These are phyloP conservation scores for Cottus gobio DNA, from an alignment of 2,113 vertebrate genomes.

Conservation along the genomic window DNA sequence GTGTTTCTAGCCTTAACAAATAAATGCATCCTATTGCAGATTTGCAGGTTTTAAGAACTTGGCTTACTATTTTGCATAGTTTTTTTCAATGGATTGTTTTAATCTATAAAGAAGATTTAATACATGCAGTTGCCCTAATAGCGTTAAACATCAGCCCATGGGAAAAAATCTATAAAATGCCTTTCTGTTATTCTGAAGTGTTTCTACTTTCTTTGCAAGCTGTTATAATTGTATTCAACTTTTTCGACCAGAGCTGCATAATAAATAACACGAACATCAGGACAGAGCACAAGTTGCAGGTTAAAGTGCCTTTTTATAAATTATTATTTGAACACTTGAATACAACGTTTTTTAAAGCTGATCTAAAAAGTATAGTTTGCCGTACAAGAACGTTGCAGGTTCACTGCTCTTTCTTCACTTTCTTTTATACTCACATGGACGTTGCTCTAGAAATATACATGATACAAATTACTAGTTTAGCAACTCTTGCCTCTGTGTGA, in stretches of 20 bases:
- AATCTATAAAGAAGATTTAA: neutral
- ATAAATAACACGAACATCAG: neutral
- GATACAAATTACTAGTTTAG: neutral
- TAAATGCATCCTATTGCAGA: neutral
- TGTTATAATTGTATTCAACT: conserved; percentile 5
- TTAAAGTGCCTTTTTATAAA: neutral
- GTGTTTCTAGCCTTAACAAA: neutral
- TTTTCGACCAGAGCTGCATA: conserved; percentile 8
- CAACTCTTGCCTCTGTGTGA: neutral
- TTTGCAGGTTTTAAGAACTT: neutral
- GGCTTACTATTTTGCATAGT: neutral
- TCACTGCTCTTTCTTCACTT: conserved; percentile 1
- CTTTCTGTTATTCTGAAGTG: conserved; percentile 1
- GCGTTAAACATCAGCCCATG: conserved; percentile 43
- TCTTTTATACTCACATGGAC: neutral
- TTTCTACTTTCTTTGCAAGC: neutral
- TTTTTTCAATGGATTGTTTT: neutral
- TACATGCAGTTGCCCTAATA: neutral
- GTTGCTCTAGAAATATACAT: neutral
- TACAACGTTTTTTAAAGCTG: conserved; percentile 3
- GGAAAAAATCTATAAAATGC: neutral
- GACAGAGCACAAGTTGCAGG: conserved; percentile 1
- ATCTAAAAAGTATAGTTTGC: neutral
- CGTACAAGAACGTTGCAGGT: neutral
- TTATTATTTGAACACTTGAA: conserved; percentile 12